These are phyloP conservation scores for Coccyzus lansbergi DNA, from an alignment of 2,797 vertebrate genomes.

Conservation along the genomic window DNA sequence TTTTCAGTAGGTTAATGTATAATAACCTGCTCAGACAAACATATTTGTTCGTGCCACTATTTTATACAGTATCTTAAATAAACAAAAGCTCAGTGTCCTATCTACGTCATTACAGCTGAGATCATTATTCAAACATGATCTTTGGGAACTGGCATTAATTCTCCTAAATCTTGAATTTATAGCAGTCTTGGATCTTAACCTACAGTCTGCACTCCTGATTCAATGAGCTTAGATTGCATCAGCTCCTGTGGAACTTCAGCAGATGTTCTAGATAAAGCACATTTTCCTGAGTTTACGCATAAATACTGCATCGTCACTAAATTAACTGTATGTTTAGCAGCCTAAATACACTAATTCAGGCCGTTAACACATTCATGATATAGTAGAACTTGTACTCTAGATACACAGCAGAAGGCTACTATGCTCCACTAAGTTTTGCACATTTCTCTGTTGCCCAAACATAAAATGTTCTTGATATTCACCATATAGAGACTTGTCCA, in stretches of 20 bases:
- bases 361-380: not conserved
- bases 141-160: not conserved
- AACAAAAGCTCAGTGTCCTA: not conserved
- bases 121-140: not conserved
- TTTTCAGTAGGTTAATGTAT: not conserved
- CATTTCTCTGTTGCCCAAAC: not conserved
- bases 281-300: not conserved
- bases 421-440: not conserved
- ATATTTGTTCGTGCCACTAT: not conserved
- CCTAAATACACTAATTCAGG: not conserved
- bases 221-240: not conserved
- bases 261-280: not conserved
- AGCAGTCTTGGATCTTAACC: not conserved
- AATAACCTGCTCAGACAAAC: not conserved
- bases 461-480: not conserved
- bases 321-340: not conserved
- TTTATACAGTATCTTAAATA: conserved; percentile 3
- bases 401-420: not conserved
- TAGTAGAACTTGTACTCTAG: not conserved
- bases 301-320: not conserved
- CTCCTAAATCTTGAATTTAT: not conserved
- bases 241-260: not conserved
- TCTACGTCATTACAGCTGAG: not conserved
- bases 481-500: not conserved
- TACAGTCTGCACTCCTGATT: not conserved